Base-by-base conservation (phyloP, 2,113 vertebrate genomes). In the Aldabrachelys gigantea region DNA sequence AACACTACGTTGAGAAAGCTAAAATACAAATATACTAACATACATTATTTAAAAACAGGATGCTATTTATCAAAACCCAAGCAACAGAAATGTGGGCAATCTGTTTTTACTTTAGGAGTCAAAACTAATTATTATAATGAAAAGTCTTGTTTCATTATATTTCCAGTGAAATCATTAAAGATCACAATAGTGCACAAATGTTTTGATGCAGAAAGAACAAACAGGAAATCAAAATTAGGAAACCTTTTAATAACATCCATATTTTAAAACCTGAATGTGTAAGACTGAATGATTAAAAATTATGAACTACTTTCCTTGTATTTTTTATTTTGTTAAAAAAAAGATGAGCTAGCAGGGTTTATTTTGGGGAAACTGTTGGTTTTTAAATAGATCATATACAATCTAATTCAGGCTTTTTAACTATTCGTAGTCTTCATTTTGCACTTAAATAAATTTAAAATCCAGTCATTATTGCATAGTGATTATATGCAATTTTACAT, bases 401-500 rank as follows among this genome's bases (percentile, higher is more conserved):
- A 92, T 91, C 50, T 56, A 96, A 89, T 88, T 85, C 87, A 91
- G 79, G 96, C 86, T 89, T 97, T 94, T 85, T 94, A 96, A 97
- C 96, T 96, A 93, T 81, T 89, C 90, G 96, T 96, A 97, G 85
- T 93, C 84, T 97, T 96, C 62, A 97, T 98, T 98, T 98, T 96
- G 94, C 57, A 97, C 96, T 98, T 98, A 98, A 98, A 98, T 98
- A 98, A 98, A 98, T 98, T 98, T 98, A 98, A 98, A 98, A 98
- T 98, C 96, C 97, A 97, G 96, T 95, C 97, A 97, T 98, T 98
- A 98, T 97, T 98, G 98, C 98, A 98, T 96, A 97, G 95, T 24
- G 95, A 99, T 99, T 98, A 99, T 97, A 98, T 95, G 98, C 98
- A 98, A 99, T 99, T 99, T 99, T 99, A 99, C 98, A 99, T 98